Percentiles rank a stretch among this genome's conserved stretches.
phyloP scores from a whole-genome alignment of 2,888 invertebrate species.

The Philonicus albiceps region DNA sequence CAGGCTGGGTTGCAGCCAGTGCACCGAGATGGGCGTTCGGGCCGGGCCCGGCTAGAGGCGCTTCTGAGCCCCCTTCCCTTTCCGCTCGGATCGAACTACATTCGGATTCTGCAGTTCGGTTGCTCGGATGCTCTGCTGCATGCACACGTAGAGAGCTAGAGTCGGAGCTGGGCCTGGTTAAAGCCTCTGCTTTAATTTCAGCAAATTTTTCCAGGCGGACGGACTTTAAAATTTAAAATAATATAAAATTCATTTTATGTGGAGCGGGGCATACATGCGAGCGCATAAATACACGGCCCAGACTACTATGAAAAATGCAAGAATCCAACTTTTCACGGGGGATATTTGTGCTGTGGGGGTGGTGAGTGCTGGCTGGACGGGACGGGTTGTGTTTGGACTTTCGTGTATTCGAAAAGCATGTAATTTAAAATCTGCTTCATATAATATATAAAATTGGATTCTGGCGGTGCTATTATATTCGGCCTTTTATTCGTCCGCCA shows the following conservation, averaged over 20 bases:
- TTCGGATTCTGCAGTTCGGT: background rate
- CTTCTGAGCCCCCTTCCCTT: background rate
- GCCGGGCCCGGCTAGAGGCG: background rate
- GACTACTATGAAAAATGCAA: conserved; percentile 33
- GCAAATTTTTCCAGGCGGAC: conserved; percentile 22
- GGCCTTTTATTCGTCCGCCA: conserved; percentile 19
- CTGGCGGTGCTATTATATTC: conserved; percentile 38
- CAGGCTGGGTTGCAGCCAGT: background rate
- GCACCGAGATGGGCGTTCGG: background rate
- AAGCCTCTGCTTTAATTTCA: conserved; percentile 16
- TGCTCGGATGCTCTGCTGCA: background rate
- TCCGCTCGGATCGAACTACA: background rate
- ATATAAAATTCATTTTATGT: conserved; percentile 41
- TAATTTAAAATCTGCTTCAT: conserved; percentile 41
- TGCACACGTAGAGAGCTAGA: background rate
- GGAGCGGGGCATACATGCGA: background rate
- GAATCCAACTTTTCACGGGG: conserved; percentile 33
- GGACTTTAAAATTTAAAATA: conserved; percentile 39
- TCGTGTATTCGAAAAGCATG: conserved; percentile 30
- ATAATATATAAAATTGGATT: conserved; percentile 41
- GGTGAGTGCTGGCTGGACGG: background rate
- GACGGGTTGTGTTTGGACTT: background rate
- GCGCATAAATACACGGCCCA: conserved; percentile 3
- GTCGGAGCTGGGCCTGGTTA: background rate
- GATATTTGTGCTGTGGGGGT: background rate